phyloP scores from a whole-genome alignment of 2,888 invertebrate genomes.

The Nomada fucata region DNA sequence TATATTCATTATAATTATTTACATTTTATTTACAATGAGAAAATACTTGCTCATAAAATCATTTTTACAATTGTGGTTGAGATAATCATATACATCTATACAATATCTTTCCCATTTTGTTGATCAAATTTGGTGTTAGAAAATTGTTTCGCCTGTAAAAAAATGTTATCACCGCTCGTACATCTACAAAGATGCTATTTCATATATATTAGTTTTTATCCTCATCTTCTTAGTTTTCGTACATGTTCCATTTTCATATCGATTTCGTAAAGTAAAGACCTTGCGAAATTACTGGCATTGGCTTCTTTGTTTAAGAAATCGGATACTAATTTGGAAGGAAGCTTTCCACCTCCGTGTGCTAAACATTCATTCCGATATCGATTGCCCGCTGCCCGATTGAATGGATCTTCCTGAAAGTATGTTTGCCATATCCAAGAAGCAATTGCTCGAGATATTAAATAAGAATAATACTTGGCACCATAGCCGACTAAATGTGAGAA shows the following conservation, averaged over 20 bases:
- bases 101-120: slow-evolving; percentile 3
- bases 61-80: background rate
- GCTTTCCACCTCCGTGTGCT: slow-evolving; percentile 94
- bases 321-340: slow-evolving; percentile 91
- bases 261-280: slow-evolving; percentile 91
- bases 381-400: slow-evolving; percentile 91
- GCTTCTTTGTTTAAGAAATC: slow-evolving; percentile 92
- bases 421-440: slow-evolving; percentile 97
- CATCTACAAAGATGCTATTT: slow-evolving; percentile 1
- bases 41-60: slow-evolving; percentile 18
- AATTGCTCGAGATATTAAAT: slow-evolving; percentile 96
- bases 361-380: slow-evolving; percentile 91
- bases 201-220: background rate
- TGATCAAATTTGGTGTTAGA: slow-evolving; percentile 8
- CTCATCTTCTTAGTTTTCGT: slow-evolving; percentile 70
- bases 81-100: background rate
- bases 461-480: slow-evolving; percentile 99
- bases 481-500: slow-evolving; percentile 99
- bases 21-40: slow-evolving; percentile 55
- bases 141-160: slow-evolving; percentile 13
- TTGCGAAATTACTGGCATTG: slow-evolving; percentile 91
- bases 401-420: slow-evolving; percentile 92
- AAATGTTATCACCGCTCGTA: slow-evolving; percentile 4
- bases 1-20: slow-evolving; percentile 45
- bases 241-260: slow-evolving; percentile 87